Percentiles rank a stretch among this genome's conserved stretches.
These are phyloP conservation scores for Halyomorpha halys DNA, from an alignment of 1,140 invertebrate genomes.

Conservation along the genomic window DNA sequence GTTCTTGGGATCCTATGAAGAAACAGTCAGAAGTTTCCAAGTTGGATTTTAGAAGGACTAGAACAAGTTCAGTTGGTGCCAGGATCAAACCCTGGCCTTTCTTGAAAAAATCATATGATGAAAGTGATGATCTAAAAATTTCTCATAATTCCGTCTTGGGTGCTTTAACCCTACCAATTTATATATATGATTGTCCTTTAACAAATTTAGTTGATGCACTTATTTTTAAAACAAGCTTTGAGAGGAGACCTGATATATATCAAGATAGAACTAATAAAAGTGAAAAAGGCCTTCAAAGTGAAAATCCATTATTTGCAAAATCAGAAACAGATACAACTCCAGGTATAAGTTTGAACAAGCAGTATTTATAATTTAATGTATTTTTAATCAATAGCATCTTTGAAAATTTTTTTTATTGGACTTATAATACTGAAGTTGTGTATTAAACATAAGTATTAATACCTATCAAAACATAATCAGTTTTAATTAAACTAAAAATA, in stretches of 20 bases:
- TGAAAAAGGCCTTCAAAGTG: not conserved
- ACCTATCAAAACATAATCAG: too few species aligned
- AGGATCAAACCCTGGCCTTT: slow-evolving; percentile 28
- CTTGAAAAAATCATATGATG: slow-evolving; percentile 16
- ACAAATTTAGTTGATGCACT: slow-evolving; percentile 28
- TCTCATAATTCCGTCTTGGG: slow-evolving; percentile 27
- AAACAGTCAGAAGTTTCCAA: slow-evolving; percentile 19
- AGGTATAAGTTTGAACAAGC: not conserved
- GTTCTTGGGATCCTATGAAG: slow-evolving; percentile 32
- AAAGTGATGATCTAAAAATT: slow-evolving; percentile 9
- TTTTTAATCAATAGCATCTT: too few species aligned
- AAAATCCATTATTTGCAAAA: not conserved
- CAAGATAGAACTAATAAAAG: slow-evolving; percentile 11
- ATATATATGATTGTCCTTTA: slow-evolving; percentile 57
- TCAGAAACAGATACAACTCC: not conserved
- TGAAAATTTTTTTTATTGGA: too few species aligned
- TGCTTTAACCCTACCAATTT: slow-evolving; percentile 47
- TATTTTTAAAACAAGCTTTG: slow-evolving; percentile 28
- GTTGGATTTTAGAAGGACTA: slow-evolving; percentile 27
- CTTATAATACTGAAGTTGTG: too few species aligned
- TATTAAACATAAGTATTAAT: too few species aligned
- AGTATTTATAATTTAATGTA: too few species aligned
- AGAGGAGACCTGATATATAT: slow-evolving; percentile 21
- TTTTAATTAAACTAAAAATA: too few species aligned
- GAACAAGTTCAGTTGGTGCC: slow-evolving; percentile 32